Percentiles rank a stretch among this genome's conserved stretches.
Conservation (phyloP, 1,140 invertebrate genomes). For the Ceratina australensis region DNA sequence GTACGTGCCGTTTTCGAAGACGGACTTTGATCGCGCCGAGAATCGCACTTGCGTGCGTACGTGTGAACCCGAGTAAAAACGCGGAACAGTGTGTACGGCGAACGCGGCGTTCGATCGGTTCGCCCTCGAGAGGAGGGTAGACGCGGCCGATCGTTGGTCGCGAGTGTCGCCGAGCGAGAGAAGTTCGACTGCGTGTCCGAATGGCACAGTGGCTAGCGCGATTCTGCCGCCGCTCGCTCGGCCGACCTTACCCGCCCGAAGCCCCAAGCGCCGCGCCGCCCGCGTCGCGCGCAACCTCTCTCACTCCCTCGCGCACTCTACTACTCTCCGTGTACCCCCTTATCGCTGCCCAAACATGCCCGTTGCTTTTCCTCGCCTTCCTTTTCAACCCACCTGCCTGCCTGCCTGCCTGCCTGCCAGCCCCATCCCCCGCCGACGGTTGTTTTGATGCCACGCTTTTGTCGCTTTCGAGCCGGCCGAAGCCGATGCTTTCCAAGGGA, state of each 20-base stretch:
- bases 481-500: not conserved
- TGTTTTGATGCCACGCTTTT: slow-evolving; percentile 23
- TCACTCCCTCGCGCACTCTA: not conserved
- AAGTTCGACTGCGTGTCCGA: slow-evolving; percentile 39
- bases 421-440: not conserved
- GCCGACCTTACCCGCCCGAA: slow-evolving; percentile 46
- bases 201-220: slow-evolving; percentile 53
- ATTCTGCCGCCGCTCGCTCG: slow-evolving; percentile 46
- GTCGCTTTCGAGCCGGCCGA: not conserved
- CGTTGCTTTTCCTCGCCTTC: slow-evolving; percentile 19
- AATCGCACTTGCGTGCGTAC: too few relatives aligned
- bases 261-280: slow-evolving; percentile 10
- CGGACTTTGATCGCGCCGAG: too few relatives aligned
- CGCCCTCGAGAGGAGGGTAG: not conserved
- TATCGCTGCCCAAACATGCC: slow-evolving; percentile 34
- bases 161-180: slow-evolving; percentile 2
- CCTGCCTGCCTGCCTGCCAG: too few relatives aligned
- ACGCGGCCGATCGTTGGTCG: slow-evolving; percentile 9
- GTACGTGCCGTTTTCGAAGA: too few relatives aligned
- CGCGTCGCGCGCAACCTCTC: slow-evolving; percentile 50
- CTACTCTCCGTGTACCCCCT: slow-evolving; percentile 9
- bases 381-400: not conserved
- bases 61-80: too few relatives aligned
- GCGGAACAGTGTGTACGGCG: not conserved
- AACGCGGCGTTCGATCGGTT: not conserved